A percentile compares a stretch with the other conserved stretches of the same genome.
phyloP scores from a whole-genome alignment of 2,797 vertebrate genomes.

The Craterocephalus amniculus region DNA sequence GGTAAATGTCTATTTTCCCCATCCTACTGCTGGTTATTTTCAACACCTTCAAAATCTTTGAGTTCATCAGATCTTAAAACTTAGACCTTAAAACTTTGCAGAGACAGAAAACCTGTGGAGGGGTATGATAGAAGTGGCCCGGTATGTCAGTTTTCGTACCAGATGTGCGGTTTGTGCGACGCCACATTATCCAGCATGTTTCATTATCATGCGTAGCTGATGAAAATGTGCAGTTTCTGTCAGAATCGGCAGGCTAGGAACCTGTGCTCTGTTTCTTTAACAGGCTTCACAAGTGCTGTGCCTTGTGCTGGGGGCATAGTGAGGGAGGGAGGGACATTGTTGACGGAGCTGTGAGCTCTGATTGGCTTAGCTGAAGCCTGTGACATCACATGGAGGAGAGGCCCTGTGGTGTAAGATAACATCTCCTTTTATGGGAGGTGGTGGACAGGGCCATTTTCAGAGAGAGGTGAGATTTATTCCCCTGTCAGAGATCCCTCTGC shows the following conservation, averaged over 20 bases:
- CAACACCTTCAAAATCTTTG: neutral
- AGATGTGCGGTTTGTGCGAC: constrained; percentile 32
- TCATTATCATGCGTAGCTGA: constrained; percentile 60
- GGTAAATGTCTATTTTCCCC: too few species aligned
- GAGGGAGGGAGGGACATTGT: constrained; percentile 75
- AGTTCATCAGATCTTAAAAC: neutral
- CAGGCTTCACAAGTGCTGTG: constrained; percentile 57
- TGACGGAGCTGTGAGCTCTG: constrained; percentile 54
- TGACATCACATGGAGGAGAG: constrained; percentile 80
- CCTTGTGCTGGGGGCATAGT: constrained; percentile 67
- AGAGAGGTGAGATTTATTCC: constrained; percentile 61
- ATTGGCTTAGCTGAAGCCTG: constrained; percentile 73
- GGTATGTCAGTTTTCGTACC: constrained; percentile 5
- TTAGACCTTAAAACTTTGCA: neutral
- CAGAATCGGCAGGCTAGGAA: constrained; percentile 35
- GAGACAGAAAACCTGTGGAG: neutral
- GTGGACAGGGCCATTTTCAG: constrained; percentile 75
- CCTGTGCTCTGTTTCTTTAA: constrained; percentile 79
- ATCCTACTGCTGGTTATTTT: neutral
- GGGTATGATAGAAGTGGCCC: neutral
- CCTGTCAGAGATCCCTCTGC: constrained; percentile 14
- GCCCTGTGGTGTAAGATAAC: constrained; percentile 86
- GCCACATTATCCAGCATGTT: constrained; percentile 50
- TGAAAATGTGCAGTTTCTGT: constrained; percentile 47
- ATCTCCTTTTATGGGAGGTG: constrained; percentile 85